Evolutionary conservation across 2,888 invertebrate genomes (phyloP), one percentile per base, ranked within the genome.

Genomic region (Pemphredon lugubris): DNA sequence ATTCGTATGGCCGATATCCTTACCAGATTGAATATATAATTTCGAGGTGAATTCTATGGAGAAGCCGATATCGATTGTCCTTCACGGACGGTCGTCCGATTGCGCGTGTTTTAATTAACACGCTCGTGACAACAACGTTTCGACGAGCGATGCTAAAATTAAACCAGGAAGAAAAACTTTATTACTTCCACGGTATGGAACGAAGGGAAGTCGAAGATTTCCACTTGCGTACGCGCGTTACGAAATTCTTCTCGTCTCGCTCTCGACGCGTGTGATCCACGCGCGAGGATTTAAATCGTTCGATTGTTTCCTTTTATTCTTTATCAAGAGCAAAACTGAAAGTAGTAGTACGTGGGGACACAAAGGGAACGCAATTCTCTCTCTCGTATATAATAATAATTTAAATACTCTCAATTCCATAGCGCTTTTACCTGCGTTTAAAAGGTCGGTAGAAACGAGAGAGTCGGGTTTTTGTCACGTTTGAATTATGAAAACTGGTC

Each of bases 1-100:
- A 66, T 47, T 21, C 44, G 42, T 9, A 9, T 32, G 53, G 42
- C 13, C 30, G 14, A 54, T 44, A 32, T 50, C 57, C 11, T 20
- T 23, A n/a, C 42, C 30, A 42, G 47, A 64, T 57, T 58, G 58
- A 48, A 32, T 64, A 40, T 4, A 14, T 18, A 48, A 48, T 58
- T 7, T 2, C 13, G 13, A 0, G 16, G 14, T 9, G n/a, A 11
- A 16, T 18, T 45, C 20, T 39, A 16, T 18, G 13, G 1, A 2
- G 3, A 4, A n/a, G 9, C 11, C 1, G 16, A 26, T 13, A 39
- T 48, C 47, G 13, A 47, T 3, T 14, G 5, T 34, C 11, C 34
- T 9, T 6, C 2, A 34, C 6, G 11, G 34, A n/a, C n/a, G 45
- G 45, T 26, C 45, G n/a, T 9, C 26, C n/a, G 26, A 26, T n/a